Evolutionary conservation across 2,797 vertebrate genomes (phyloP).

Genomic region (Danio choprae): DNA sequence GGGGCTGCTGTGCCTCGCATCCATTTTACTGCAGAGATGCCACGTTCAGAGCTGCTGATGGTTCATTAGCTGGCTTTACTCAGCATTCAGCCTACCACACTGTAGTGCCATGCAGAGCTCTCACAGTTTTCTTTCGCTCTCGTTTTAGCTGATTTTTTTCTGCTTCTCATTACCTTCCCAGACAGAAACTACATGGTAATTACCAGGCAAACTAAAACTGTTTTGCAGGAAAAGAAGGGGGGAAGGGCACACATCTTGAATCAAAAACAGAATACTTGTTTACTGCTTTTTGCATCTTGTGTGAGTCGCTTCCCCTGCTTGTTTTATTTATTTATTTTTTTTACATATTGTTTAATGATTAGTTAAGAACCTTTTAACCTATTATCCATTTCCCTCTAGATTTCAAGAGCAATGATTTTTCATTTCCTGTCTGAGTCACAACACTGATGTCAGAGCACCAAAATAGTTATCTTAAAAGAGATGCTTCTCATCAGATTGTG

Average conservation of each 20-base stretch:
- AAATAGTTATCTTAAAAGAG: conserved; percentile 58
- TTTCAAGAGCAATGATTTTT: conserved; percentile 46
- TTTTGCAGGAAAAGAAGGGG: conserved; percentile 1
- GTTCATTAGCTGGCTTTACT: conserved; percentile 50
- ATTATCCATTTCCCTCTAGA: conserved; percentile 56
- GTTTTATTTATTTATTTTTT: not conserved
- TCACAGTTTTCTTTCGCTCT: conserved; percentile 11
- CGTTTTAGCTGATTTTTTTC: conserved; percentile 48
- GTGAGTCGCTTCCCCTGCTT: no score
- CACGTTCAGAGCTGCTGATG: conserved; percentile 53
- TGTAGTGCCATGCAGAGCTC: conserved; percentile 15
- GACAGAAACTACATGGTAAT: conserved; percentile 50
- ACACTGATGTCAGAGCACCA: conserved; percentile 43
- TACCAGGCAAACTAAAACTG: conserved; percentile 34
- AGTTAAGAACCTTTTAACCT: conserved; percentile 3
- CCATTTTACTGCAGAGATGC: conserved; percentile 35
- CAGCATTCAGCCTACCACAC: conserved; percentile 38
- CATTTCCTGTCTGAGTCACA: conserved; percentile 70
- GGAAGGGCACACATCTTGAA: not conserved
- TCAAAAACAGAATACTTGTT: not conserved
- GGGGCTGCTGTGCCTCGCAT: conserved; percentile 17
- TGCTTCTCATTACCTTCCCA: conserved; percentile 25
- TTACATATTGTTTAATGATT: not conserved
- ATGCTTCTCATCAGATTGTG: conserved; percentile 56
- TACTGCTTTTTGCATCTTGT: not conserved